Conservation (phyloP, 2,113 vertebrate genomes). For the Trachemys scripta region DNA sequence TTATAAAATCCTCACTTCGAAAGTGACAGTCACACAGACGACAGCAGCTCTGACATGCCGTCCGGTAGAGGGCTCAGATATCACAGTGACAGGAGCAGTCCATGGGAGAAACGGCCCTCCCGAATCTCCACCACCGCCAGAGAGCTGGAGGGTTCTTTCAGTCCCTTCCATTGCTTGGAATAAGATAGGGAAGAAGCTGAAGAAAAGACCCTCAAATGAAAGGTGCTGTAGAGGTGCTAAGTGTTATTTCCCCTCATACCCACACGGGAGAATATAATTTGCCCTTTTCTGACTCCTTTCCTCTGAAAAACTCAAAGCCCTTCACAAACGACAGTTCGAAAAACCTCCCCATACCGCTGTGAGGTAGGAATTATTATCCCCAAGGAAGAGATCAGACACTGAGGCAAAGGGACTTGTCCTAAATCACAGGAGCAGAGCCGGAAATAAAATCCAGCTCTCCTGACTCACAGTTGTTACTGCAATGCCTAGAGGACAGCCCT, state of each 20-base stretch:
- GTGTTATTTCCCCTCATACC: neutral
- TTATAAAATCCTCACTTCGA: neutral
- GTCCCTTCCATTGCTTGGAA: neutral
- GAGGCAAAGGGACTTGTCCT: neutral
- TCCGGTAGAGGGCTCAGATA: neutral
- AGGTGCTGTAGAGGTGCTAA: neutral
- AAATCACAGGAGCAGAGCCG: neutral
- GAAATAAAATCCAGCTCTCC: neutral
- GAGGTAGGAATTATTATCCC: neutral
- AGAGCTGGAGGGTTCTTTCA: slow-evolving; percentile 3
- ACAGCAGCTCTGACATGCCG: slow-evolving; percentile 7
- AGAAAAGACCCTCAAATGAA: neutral
- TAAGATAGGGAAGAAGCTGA: neutral
- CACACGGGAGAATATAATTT: neutral
- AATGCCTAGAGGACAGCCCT: neutral
- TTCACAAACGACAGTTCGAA: neutral
- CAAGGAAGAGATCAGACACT: neutral
- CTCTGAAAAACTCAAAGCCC: neutral
- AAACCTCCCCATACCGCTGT: neutral
- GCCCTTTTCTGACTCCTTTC: neutral
- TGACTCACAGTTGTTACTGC: neutral
- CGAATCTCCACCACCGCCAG: slow-evolving; percentile 14
- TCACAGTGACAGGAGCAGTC: neutral
- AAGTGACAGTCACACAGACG: neutral
- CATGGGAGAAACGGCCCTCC: neutral